phyloP scores from a whole-genome alignment of 2,888 invertebrate genomes.

The Dysmachus trigonus region DNA sequence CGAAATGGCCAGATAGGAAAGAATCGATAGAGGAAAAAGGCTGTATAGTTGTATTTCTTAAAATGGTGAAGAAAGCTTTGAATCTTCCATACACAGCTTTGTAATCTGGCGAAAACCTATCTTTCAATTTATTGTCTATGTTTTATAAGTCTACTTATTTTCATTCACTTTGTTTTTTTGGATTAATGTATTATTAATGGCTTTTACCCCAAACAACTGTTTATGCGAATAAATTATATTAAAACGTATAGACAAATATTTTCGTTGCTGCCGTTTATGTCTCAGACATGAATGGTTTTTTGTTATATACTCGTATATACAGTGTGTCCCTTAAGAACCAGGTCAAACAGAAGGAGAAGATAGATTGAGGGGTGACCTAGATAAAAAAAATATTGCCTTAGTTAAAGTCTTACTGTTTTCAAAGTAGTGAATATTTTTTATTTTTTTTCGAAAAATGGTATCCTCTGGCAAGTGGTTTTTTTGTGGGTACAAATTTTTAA shows the following conservation, averaged over 20 bases:
- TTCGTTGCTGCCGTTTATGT: background rate
- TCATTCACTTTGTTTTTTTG: background rate
- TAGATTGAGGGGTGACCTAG: no score
- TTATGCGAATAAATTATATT: slow-evolving; percentile 24
- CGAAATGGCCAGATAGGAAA: background rate
- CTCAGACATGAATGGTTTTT: background rate
- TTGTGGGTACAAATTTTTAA: no score
- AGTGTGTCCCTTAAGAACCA: no score
- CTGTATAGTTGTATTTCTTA: slow-evolving; percentile 15
- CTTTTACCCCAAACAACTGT: slow-evolving; percentile 2
- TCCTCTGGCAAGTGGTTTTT: no score
- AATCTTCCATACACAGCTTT: slow-evolving; percentile 24
- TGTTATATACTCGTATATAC: no score
- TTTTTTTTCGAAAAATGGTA: no score
- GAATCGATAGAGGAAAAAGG: slow-evolving; percentile 2
- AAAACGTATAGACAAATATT: background rate
- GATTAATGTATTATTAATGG: slow-evolving; percentile 17
- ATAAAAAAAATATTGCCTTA: no score
- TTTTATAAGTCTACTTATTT: background rate
- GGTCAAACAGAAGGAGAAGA: no score
- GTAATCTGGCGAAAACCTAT: slow-evolving; percentile 2
- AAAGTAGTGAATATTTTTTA: no score
- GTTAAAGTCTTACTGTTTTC: no score
- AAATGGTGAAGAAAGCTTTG: background rate
- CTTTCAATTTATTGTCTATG: slow-evolving; percentile 8